phyloP scores from a whole-genome alignment of 2,888 invertebrate species.

The Lepidocyrtoides sp. region DNA sequence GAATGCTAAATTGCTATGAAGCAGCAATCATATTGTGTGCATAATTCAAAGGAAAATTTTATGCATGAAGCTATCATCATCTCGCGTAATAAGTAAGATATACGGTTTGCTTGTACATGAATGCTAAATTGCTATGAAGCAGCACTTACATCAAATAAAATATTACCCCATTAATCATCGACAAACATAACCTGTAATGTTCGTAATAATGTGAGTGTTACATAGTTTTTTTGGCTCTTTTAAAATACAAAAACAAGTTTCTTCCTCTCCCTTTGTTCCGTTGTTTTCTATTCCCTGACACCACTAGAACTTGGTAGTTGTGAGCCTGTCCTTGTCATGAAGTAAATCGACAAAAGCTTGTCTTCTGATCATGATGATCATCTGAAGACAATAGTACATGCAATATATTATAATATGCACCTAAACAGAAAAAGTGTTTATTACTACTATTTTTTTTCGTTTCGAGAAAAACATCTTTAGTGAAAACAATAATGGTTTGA shows the following conservation, averaged over 20 bases:
- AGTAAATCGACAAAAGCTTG: conserved; percentile 1
- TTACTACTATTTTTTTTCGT: not conserved
- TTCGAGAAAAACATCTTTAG: conserved; percentile 27
- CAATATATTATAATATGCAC: not conserved
- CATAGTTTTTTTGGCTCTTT: conserved; percentile 24
- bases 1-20: conserved; percentile 58
- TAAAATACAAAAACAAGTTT: conserved; percentile 76
- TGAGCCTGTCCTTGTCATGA: conserved; percentile 34
- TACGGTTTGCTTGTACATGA: conserved; percentile 31
- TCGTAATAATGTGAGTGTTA: conserved; percentile 54
- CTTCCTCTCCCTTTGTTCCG: conserved; percentile 70
- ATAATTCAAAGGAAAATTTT: not conserved
- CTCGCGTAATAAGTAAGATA: conserved; percentile 30
- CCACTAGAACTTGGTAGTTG: not conserved
- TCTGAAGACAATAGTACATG: not conserved
- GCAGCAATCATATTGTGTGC: conserved; percentile 41
- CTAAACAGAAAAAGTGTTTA: conserved; percentile 34
- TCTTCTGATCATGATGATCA: conserved; percentile 20
- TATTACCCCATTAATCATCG: conserved; percentile 71
- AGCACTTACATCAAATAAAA: conserved; percentile 64
- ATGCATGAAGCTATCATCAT: conserved; percentile 35
- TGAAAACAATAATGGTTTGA: conserved; percentile 46
- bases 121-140: conserved; percentile 58
- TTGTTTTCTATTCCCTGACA: conserved; percentile 54
- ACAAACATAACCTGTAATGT: conserved; percentile 68